Evolutionary conservation across 2,113 vertebrate species (phyloP), one percentile per base, ranked within the genome.

Genomic region (Lycaon pictus): DNA sequence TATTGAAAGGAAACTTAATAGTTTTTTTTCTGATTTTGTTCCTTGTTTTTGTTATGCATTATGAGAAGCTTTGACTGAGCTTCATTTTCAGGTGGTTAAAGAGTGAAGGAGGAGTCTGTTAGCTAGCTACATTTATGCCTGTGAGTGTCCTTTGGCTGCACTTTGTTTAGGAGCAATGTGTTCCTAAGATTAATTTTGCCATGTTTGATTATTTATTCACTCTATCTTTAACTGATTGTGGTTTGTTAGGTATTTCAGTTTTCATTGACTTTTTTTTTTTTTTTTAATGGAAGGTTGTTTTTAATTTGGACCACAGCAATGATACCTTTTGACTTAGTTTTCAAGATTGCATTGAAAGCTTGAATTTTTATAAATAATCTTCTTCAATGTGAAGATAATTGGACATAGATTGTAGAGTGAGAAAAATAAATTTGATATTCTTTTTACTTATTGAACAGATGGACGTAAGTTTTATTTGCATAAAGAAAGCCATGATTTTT

Each of bases 1-100:
- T 98, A 96, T 98, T 98, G 80, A 98, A 96, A 98, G 96, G 98
- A 98, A 98, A 99, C 87, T 97, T 96, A 97, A 98, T 98, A 97
- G 25, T 27, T 95, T 90, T 98, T 98, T 98, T 98, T 98, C 98
- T 97, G 88, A 88, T 90, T 97, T 98, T 99, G n/a, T 98, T 98
- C 95, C 86, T 98, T 99, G 96, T 63, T 98, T 92, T 98, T 97
- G 96, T 97, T 98, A 97, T 98, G 89, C 94, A 93, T 98, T 97
- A 53, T 97, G 97, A 98, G 96, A 96, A 97, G 97, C 84, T 97
- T 79, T 82, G 11, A 76, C 43, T 95, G 92, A 97, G 85, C 84
- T 97, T 88, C 12, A n/a, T 96, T 79, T 96, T 56, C 90, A 93
- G 96, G 80, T 93, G 62, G 97, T 98, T 98, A 98, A 25, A 95